Evolutionary conservation across 2,888 invertebrate species (phyloP), one percentile per base, ranked within the genome.

Genomic region (Tolmerus cingulatus): DNA sequence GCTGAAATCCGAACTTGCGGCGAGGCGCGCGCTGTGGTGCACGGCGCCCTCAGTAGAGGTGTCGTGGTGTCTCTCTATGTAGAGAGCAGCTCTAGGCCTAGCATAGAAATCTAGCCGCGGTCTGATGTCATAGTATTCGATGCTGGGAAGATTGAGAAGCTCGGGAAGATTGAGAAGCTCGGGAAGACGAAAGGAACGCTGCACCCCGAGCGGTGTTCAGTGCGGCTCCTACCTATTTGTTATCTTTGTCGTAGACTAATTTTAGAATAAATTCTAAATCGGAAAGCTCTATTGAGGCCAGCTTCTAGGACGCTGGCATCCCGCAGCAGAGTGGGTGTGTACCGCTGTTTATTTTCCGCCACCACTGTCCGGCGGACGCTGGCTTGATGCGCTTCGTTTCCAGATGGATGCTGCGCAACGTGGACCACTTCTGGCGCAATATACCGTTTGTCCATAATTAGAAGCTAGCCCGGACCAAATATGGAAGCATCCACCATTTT

Each of bases 191-290:
- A 34, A 34, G 30, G 34, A 37, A n/a, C n/a, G 37, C 76, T 76
- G 34, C n/a, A 79, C 23, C 51, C 19, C 16, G 23, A 16, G 7
- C 19, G 9, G 81, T 81, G 12, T 7, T 30, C 81, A 37, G 12
- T 74, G 19, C 19, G 43, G n/a, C 43, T 85, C 74, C 27, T 85
- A 74, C 74, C 27, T 85, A 74, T 74, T 74, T 85, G 51, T 85
- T 85, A 85, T 85, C 85, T 74, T 85, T 85, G 74, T 57, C 74
- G 74, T 74, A 85, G 85, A 88, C 88, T 88, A 88, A 88, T 82
- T 87, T 88, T 88, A 88, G 88, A 88, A 79, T 77, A 82, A 88
- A 88, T 85, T 88, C 88, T 88, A 88, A 88, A 88, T 85, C 51
- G 76, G 88, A 88, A 85, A 87, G 86, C 88, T 88, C 74, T 77